These are phyloP conservation scores for Onthophagus sagittarius DNA, from an alignment of 2,888 invertebrate genomes.

Conservation along the genomic window DNA sequence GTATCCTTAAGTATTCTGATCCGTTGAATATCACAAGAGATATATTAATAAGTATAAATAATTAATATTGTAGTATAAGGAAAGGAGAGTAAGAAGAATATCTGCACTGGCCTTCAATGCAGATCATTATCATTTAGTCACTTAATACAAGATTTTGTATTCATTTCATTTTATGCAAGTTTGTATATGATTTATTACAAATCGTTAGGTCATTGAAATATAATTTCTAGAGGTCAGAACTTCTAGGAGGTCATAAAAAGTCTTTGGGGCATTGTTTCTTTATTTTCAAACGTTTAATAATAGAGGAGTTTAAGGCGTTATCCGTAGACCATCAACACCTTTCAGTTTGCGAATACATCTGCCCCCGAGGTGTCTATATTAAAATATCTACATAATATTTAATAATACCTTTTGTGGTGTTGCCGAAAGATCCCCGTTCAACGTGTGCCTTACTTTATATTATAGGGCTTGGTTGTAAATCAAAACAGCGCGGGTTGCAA, in stretches of 20 bases:
- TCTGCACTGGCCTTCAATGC: too few relatives aligned
- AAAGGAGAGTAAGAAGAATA: too few relatives aligned
- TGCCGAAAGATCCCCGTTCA: constrained; percentile 40
- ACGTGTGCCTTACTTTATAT: constrained; percentile 44
- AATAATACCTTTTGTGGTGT: constrained; percentile 43
- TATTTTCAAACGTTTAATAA: not conserved
- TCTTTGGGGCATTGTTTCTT: not conserved
- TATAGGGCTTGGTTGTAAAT: constrained; percentile 44
- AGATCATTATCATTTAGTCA: too few relatives aligned
- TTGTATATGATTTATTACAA: too few relatives aligned
- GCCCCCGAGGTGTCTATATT: constrained; percentile 41
- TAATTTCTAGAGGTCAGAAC: not conserved
- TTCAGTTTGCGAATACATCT: constrained; percentile 35
- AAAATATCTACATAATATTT: constrained; percentile 47
- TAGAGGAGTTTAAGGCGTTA: not conserved
- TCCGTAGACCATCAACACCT: constrained; percentile 39
- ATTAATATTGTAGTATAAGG: too few relatives aligned
- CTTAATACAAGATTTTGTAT: too few relatives aligned
- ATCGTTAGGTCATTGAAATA: not conserved
- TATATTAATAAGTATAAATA: too few relatives aligned
- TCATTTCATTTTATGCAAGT: too few relatives aligned
- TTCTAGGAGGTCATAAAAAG: not conserved
- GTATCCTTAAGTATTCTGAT: too few relatives aligned
- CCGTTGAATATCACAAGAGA: too few relatives aligned
- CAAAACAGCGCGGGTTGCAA: constrained; percentile 34